Conservation (phyloP, 2,113 vertebrate genomes). For the Fukomys damarensis region DNA sequence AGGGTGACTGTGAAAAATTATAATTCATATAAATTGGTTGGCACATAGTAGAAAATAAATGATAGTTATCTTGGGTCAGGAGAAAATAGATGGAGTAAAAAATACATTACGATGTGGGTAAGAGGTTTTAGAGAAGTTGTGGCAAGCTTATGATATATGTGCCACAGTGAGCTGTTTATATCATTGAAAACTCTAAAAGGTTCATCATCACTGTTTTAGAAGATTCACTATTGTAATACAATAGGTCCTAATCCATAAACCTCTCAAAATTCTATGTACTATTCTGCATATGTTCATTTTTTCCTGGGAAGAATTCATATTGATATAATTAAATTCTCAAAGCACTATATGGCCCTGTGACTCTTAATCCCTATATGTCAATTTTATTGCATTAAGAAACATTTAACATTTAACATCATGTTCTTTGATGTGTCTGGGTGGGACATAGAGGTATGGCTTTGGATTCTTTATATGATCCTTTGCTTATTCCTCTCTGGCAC, state of each 20-base stretch:
- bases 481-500: too few species aligned
- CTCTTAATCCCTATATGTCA: too few species aligned
- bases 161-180: background rate
- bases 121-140: background rate
- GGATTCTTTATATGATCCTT: too few species aligned
- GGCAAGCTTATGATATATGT: background rate
- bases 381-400: too few species aligned
- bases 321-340: constrained; percentile 53
- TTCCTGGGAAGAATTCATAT: background rate
- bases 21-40: constrained; percentile 16
- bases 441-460: too few species aligned
- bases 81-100: constrained; percentile 11
- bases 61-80: background rate
- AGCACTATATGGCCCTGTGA: background rate
- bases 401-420: too few species aligned
- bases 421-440: too few species aligned
- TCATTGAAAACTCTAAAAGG: background rate
- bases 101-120: background rate
- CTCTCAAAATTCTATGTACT: background rate
- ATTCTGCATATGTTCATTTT: constrained; percentile 25
- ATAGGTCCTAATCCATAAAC: constrained; percentile 10
- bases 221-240: background rate
- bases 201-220: background rate
- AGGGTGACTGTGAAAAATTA: background rate
- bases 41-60: constrained; percentile 43